Percentiles rank a stretch among this genome's conserved stretches.
Conservation (phyloP, 2,113 vertebrate genomes). For the Nannospalax galili region DNA sequence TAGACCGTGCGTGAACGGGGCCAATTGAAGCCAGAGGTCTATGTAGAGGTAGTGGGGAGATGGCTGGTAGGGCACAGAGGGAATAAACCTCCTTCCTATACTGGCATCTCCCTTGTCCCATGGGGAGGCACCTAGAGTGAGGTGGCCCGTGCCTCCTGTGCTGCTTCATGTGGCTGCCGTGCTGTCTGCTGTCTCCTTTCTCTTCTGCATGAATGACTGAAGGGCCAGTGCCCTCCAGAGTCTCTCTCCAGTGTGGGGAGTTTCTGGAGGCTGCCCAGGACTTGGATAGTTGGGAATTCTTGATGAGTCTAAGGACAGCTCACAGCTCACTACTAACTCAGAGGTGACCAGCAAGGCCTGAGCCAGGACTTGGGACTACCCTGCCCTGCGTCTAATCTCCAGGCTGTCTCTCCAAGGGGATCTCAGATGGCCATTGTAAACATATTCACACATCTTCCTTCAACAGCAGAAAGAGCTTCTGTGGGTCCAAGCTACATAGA, state of each 20-base stretch:
- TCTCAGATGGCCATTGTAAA: accelerated
- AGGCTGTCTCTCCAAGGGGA: neutral
- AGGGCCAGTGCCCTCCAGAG: neutral
- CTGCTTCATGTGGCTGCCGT: accelerated
- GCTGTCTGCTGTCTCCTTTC: accelerated
- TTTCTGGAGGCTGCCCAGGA: neutral
- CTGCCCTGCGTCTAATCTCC: neutral
- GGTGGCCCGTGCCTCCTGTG: accelerated
- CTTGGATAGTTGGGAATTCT: accelerated
- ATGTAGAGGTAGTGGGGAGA: neutral
- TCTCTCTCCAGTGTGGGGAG: neutral
- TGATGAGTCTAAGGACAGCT: neutral
- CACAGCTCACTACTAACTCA: neutral
- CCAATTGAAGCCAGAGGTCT: constrained; percentile 64
- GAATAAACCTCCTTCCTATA: neutral
- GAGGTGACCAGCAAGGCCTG: accelerated
- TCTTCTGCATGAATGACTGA: neutral
- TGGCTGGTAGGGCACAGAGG: accelerated
- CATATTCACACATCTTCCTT: neutral
- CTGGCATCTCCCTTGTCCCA: accelerated
- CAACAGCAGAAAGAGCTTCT: neutral
- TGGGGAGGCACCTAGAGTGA: neutral
- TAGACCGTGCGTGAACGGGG: constrained; percentile 42
- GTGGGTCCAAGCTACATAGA: neutral
- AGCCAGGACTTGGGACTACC: neutral